These are phyloP conservation scores for Hiodon tergisus DNA, from an alignment of 2,113 vertebrate species.

Conservation along the genomic window DNA sequence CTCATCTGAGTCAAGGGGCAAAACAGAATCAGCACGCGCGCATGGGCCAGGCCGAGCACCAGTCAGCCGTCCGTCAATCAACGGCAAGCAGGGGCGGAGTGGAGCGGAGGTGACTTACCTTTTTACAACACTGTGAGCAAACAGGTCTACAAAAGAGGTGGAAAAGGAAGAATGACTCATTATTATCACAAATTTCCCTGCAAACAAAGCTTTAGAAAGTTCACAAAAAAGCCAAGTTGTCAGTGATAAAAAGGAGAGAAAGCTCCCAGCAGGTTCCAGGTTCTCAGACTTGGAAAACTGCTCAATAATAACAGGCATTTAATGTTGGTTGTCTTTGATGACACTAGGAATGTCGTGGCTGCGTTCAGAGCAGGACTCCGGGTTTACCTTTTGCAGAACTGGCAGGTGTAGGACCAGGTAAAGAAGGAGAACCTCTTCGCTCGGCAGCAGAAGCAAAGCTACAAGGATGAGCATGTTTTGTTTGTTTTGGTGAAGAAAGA, in stretches of 20 bases:
- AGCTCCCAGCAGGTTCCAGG: too few species aligned
- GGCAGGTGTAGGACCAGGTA: conserved; percentile 97
- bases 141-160: conserved; percentile 74
- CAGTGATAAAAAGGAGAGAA: too few species aligned
- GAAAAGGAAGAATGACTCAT: not conserved
- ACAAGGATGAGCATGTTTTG: too few species aligned
- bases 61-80: not conserved
- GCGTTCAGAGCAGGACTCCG: not conserved
- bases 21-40: conserved; percentile 13
- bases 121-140: conserved; percentile 97
- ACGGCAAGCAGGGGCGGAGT: not conserved
- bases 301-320: too few species aligned
- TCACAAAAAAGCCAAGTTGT: too few species aligned
- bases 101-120: conserved; percentile 64
- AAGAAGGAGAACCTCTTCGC: conserved; percentile 95
- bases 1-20: conserved; percentile 73
- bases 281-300: too few species aligned
- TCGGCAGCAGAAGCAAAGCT: conserved; percentile 98
- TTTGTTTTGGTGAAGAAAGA: too few species aligned
- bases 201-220: too few species aligned
- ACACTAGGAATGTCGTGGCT: not conserved
- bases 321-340: too few species aligned
- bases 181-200: not conserved
- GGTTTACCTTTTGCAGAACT: conserved; percentile 97
- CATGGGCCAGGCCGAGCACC: not conserved